Conservation (phyloP, 2,888 invertebrate genomes). For the Ommatoiulus sabulosus region DNA sequence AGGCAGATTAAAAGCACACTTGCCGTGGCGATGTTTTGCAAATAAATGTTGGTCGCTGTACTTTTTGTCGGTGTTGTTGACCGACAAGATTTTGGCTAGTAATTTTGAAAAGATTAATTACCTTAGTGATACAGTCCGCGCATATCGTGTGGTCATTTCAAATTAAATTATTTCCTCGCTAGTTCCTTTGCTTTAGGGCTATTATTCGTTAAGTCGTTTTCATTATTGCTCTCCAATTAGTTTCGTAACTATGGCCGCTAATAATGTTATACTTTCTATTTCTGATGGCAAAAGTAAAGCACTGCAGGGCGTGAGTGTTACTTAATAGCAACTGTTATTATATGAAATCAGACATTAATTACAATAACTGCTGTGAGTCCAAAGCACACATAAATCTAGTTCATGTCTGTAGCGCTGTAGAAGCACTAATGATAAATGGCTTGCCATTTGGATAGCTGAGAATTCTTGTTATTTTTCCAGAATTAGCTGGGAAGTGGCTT, state of each 20-base stretch:
- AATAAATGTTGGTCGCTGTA: too few relatives aligned
- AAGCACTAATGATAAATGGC: conserved; percentile 19
- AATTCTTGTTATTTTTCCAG: conserved; percentile 6
- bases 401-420: background rate
- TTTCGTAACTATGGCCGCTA: background rate
- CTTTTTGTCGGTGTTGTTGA: too few relatives aligned
- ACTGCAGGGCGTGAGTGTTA: background rate
- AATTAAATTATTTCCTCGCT: too few relatives aligned
- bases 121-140: too few relatives aligned
- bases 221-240: background rate
- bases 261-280: background rate
- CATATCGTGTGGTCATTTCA: too few relatives aligned
- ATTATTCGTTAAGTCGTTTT: background rate
- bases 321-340: conserved; percentile 8
- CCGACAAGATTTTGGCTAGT: too few relatives aligned
- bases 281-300: background rate
- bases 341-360: conserved; percentile 19
- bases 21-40: too few relatives aligned
- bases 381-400: conserved; percentile 1
- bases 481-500: conserved; percentile 19
- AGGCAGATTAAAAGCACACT: too few relatives aligned
- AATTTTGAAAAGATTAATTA: too few relatives aligned
- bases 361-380: background rate
- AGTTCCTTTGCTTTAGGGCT: background rate
- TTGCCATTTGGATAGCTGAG: conserved; percentile 19